Evolutionary conservation across 2,797 vertebrate species (phyloP), one percentile per base, ranked within the genome.

Genomic region (Discoglossus pictus): DNA sequence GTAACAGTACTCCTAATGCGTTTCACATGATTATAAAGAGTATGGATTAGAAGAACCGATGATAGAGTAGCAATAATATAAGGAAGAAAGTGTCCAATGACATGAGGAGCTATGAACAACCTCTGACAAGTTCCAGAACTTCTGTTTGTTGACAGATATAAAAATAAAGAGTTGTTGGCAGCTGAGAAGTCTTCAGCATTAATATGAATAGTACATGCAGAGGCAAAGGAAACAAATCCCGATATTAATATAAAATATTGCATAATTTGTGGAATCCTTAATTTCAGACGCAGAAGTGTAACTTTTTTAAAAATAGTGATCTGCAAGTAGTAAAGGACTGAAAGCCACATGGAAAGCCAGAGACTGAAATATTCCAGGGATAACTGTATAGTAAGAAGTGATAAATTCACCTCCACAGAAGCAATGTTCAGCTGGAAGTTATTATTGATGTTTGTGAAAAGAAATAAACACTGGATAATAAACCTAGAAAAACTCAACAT

Each of bases 261-360:
- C 1, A 40, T 17, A 7, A 52, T 6, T 7, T 35, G 18, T 1
- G 65, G 20, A 7, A 61, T 36, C 20, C 20, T 44, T 35, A 59
- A 24, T 16, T 68, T 61, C 1, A 68, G 38, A 1, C 25, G 65
- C 15, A 53, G 12, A 39, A 68, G 48, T 3, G 61, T 3, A 31
- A 15, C 15, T 9, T 36, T 52, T 21, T 52, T 53, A 2, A 60
- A 52, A n/a, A 61, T 61, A 24, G 10, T 5, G 15, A 53, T 34
- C 12, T 68, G 53, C 4, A 68, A 6, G 9, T 17, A 68, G 56
- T 68, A 68, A 1, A 68, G 18, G 12, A 53, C 15, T 13, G 25
- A 52, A 11, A 68, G 56, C 65, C 47, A 68, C 56, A 46, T 61
- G 3, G 47, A 1, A 1, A 68, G 38, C 65, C 65, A 68, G 11